These are phyloP conservation scores for Fratercula arctica DNA, from an alignment of 2,797 vertebrate genomes.

Conservation along the genomic window DNA sequence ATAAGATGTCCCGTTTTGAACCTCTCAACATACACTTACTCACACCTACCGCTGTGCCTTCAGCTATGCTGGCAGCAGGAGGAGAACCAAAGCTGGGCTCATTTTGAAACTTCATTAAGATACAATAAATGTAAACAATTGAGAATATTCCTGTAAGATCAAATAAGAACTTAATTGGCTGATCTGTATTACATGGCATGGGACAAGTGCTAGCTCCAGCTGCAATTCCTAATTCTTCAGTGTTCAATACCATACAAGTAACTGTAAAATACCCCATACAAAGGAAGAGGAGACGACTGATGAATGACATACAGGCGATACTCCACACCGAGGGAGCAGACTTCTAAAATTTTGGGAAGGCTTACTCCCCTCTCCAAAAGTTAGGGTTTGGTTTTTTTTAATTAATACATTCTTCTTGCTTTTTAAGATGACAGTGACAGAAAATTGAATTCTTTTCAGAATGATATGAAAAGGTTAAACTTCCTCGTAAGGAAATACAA, in stretches of 20 bases:
- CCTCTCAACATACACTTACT: not conserved
- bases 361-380: not conserved
- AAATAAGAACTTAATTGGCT: constrained; percentile 8
- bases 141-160: not conserved
- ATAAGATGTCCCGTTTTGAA: constrained; percentile 44
- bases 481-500: constrained; percentile 11
- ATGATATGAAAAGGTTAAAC: constrained; percentile 26
- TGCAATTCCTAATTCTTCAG: not conserved
- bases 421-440: constrained; percentile 30
- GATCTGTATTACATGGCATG: not conserved
- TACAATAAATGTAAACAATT: constrained; percentile 63
- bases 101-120: constrained; percentile 44
- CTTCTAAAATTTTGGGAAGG: not conserved
- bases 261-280: not conserved
- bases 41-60: not conserved
- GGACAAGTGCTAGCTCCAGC: not conserved
- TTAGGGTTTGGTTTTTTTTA: not conserved
- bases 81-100: constrained; percentile 63
- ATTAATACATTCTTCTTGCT: constrained; percentile 53
- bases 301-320: fast-evolving
- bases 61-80: constrained; percentile 36
- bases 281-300: not conserved
- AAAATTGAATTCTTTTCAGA: not conserved
- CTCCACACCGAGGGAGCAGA: not conserved
- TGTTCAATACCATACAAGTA: not conserved